Percentiles rank a stretch among this genome's conserved stretches.
Conservation (phyloP, 2,113 vertebrate genomes). For the Vidua macroura region DNA sequence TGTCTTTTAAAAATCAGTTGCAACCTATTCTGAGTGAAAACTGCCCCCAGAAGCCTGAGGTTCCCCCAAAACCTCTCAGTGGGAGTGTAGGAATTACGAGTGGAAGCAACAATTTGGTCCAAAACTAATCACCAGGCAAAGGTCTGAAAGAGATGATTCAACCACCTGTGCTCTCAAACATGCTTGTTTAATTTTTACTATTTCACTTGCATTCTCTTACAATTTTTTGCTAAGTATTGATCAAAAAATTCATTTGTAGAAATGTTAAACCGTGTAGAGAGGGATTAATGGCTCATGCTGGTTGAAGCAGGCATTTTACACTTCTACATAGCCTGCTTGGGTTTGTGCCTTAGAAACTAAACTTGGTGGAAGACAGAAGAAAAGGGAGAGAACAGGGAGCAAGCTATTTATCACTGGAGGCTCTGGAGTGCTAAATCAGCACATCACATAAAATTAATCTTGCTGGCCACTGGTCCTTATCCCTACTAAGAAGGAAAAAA, state of each 20-base stretch:
- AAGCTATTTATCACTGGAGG: background rate
- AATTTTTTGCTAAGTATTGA: background rate
- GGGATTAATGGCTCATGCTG: background rate
- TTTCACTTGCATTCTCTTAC: background rate
- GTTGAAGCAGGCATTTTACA: background rate
- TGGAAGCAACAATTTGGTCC: background rate
- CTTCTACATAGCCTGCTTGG: background rate
- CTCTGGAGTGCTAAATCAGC: background rate
- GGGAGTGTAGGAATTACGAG: background rate
- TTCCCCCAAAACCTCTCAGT: background rate
- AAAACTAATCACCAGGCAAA: background rate
- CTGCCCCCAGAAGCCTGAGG: background rate
- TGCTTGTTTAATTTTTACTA: rapidly evolving
- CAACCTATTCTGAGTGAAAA: background rate
- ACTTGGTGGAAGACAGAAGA: background rate
- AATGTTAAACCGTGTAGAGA: background rate
- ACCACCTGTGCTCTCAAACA: background rate
- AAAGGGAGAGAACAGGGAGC: background rate
- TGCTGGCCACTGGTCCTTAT: background rate
- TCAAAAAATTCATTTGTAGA: background rate
- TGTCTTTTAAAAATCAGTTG: background rate
- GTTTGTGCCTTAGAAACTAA: background rate
- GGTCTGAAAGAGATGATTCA: background rate
- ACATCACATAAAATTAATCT: background rate
- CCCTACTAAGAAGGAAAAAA: background rate